phyloP scores from a whole-genome alignment of 2,113 vertebrate species.

The Dipodomys ordii region DNA sequence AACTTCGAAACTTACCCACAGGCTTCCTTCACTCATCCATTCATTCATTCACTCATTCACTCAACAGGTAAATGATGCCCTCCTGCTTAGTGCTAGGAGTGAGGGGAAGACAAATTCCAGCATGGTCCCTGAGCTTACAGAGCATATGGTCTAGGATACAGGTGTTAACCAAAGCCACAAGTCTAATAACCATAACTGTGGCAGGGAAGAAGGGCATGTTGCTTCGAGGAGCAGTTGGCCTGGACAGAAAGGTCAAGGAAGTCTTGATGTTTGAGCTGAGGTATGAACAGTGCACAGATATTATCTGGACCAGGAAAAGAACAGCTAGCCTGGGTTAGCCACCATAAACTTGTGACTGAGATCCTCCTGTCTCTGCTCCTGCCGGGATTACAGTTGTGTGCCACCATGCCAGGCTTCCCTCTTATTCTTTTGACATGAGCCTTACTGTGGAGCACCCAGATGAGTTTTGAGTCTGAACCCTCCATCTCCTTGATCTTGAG shows the following conservation, averaged over 20 bases:
- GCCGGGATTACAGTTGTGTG: no score
- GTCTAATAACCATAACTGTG: neutral
- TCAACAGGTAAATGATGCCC: neutral
- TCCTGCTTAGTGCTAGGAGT: neutral
- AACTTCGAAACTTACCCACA: no score
- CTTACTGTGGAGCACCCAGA: neutral
- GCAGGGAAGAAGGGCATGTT: neutral
- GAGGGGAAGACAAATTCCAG: neutral
- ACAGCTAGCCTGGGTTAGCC: neutral
- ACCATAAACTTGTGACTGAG: no score
- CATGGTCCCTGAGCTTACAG: neutral
- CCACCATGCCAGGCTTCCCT: neutral
- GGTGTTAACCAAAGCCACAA: neutral
- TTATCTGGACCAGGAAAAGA: neutral
- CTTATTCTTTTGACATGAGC: neutral
- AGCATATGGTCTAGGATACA: neutral
- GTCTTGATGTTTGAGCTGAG: neutral
- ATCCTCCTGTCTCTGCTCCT: no score
- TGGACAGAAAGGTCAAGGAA: neutral
- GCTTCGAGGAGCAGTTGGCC: neutral
- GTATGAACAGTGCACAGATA: neutral
- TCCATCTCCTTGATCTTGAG: no score
- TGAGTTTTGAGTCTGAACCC: neutral
- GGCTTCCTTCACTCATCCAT: neutral
- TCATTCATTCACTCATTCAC: neutral